Conservation (phyloP, 2,888 invertebrate species). For the Hemistola chrysoprasaria region DNA sequence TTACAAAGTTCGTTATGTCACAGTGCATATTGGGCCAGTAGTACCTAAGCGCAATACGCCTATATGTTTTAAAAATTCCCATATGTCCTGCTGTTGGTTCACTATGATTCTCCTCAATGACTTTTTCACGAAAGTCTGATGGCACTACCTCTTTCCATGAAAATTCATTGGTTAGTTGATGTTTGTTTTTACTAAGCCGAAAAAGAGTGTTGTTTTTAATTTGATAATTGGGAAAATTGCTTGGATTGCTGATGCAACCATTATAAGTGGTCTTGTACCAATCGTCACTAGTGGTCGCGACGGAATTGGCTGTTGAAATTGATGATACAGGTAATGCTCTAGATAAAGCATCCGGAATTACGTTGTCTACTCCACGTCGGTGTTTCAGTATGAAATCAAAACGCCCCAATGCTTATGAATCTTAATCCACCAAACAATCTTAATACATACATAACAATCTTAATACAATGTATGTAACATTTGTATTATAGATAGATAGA, state of each 20-base stretch:
- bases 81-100: too few species aligned
- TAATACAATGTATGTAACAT: too few species aligned
- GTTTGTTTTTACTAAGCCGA: slow-evolving; percentile 3
- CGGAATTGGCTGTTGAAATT: slow-evolving; percentile 1
- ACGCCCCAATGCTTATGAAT: too few species aligned
- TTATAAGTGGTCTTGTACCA: slow-evolving; percentile 6
- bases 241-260: not conserved
- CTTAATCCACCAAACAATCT: too few species aligned
- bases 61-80: slow-evolving; percentile 33
- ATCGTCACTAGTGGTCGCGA: not conserved
- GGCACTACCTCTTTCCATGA: slow-evolving; percentile 22
- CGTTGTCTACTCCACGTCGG: too few species aligned
- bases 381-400: too few species aligned
- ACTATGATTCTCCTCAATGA: slow-evolving; percentile 23
- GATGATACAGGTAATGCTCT: not conserved
- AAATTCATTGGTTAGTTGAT: slow-evolving; percentile 22
- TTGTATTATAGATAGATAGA: too few species aligned
- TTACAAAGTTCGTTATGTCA: slow-evolving; percentile 19
- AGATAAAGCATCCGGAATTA: not conserved
- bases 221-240: not conserved
- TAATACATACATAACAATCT: too few species aligned
- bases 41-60: slow-evolving; percentile 21
- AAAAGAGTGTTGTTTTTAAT: slow-evolving; percentile 1
- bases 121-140: not conserved
- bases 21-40: slow-evolving; percentile 29